Conservation (phyloP, 2,888 invertebrate genomes). For the Lycophotia porphyrea region DNA sequence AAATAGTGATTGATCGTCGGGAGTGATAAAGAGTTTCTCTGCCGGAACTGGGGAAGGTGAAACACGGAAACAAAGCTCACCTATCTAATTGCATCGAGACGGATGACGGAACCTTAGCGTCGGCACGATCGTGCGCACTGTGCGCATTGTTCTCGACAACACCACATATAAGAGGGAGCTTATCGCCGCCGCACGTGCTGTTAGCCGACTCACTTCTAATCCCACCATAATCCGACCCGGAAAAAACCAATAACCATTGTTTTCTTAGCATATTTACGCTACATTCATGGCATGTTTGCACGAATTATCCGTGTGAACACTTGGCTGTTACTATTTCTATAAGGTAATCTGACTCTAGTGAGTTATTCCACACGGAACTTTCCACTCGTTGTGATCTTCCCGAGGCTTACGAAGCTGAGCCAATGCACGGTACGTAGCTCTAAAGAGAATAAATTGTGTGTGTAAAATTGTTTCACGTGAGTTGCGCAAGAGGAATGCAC, state of each 20-base stretch:
- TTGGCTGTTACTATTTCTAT: slow-evolving; percentile 78
- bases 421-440: slow-evolving; percentile 74
- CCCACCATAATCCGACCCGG: slow-evolving; percentile 86
- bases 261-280: slow-evolving; percentile 82
- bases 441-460: slow-evolving; percentile 67
- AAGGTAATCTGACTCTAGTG: slow-evolving; percentile 77
- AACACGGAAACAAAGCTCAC: slow-evolving; percentile 78
- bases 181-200: slow-evolving; percentile 82
- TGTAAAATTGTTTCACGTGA: slow-evolving; percentile 72
- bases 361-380: slow-evolving; percentile 73
- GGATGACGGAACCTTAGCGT: slow-evolving; percentile 71
- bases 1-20: slow-evolving; percentile 77
- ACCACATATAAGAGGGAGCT: slow-evolving; percentile 71
- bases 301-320: slow-evolving; percentile 81
- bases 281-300: slow-evolving; percentile 81
- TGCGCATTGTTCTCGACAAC: slow-evolving; percentile 75
- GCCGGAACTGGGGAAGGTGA: slow-evolving; percentile 75
- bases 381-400: slow-evolving; percentile 68
- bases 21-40: slow-evolving; percentile 76
- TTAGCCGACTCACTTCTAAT: slow-evolving; percentile 77
- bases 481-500: slow-evolving; percentile 74
- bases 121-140: slow-evolving; percentile 72
- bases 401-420: slow-evolving; percentile 57
- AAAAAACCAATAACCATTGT: slow-evolving; percentile 87
- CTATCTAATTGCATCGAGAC: slow-evolving; percentile 80